Percentiles rank a stretch among this genome's conserved stretches.
Evolutionary conservation across 2,797 vertebrate species (phyloP).

Genomic region (Sternotherus odoratus): DNA sequence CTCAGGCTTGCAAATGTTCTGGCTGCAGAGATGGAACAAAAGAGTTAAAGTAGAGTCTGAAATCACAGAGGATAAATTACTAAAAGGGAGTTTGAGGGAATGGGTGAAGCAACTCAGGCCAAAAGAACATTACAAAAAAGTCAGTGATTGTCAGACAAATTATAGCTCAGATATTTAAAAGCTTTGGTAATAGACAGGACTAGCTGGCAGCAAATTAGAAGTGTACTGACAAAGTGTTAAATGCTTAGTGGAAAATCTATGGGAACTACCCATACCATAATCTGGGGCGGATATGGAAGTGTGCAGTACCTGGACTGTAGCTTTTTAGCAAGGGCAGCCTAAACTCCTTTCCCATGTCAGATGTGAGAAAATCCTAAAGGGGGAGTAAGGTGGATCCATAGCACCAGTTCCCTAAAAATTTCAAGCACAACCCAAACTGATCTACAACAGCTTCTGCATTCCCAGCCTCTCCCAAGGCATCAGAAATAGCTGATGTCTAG

Average conservation of each 20-base stretch:
- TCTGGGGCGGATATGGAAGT: constrained; percentile 42
- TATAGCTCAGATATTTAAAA: constrained; percentile 4
- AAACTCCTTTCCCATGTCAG: constrained; percentile 5
- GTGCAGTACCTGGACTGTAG: constrained; percentile 26
- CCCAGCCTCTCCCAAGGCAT: constrained; percentile 53
- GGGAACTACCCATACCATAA: constrained; percentile 40
- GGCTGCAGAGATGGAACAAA: not conserved
- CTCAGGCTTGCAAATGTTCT: not conserved
- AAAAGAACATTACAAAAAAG: constrained; percentile 49
- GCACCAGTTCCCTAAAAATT: not conserved
- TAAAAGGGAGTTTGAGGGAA: constrained; percentile 47
- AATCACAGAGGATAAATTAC: not conserved
- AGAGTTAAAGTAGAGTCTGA: constrained; percentile 33
- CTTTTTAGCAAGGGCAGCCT: constrained; percentile 58
- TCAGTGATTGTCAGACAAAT: constrained; percentile 64
- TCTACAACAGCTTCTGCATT: constrained; percentile 39
- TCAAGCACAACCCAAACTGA: not conserved
- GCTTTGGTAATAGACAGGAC: constrained; percentile 30
- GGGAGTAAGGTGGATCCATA: not conserved
- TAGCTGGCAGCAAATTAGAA: constrained; percentile 37
- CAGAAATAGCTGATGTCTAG: constrained; percentile 57
- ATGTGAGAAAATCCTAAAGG: not conserved
- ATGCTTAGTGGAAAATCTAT: constrained; percentile 4
- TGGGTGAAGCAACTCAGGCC: constrained; percentile 50
- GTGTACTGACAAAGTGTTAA: accelerated